Evolutionary conservation across 2,113 vertebrate genomes (phyloP), one percentile per base, ranked within the genome.

Genomic region (Tenrec ecaudatus): DNA sequence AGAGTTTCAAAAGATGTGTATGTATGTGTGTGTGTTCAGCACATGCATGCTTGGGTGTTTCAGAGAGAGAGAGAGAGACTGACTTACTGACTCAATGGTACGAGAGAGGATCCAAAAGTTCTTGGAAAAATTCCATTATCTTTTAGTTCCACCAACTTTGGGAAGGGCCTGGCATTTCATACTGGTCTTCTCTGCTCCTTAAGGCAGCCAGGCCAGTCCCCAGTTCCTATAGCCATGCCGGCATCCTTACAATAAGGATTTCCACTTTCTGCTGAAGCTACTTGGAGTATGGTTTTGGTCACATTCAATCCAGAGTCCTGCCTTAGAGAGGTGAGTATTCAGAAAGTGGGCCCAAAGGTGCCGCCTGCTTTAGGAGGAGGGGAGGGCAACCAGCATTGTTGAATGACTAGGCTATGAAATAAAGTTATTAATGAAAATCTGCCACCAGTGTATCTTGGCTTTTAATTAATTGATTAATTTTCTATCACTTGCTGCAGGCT

Each of bases 381-480:
- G 19, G 57, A 53, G 47, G 43, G 36, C n/a, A 89, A 5, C 82
- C 5, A n/a, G 31, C 33, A n/a, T 10, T 29, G 27, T 2, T 90
- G 40, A 66, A 93, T 87, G 90, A 79, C 58, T 47, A 86, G 87
- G 77, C 27, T 60, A 92, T 88, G 81, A 93, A 80, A 92, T 81
- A 78, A 76, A 89, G 43, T 78, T 57, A 85, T 36, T 82, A 90
- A 87, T n/a, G 64, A 94, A 94, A 96, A 78, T 38, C 17, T 78
- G 29, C 53, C 60, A 69, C 33, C 81, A 66, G 83, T 53, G 76
- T 81, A 53, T 79, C 57, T 76, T 36, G 40, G 80, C 91, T 66
- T 43, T 15, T 93, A 8, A 53, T 53, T 53, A 8, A 53, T 53
- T 53, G 6, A 53, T 10, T 53, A 8, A 53, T 53, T 90, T 73